phyloP scores from a whole-genome alignment of 2,888 invertebrate species.

The Meteorus colon region DNA sequence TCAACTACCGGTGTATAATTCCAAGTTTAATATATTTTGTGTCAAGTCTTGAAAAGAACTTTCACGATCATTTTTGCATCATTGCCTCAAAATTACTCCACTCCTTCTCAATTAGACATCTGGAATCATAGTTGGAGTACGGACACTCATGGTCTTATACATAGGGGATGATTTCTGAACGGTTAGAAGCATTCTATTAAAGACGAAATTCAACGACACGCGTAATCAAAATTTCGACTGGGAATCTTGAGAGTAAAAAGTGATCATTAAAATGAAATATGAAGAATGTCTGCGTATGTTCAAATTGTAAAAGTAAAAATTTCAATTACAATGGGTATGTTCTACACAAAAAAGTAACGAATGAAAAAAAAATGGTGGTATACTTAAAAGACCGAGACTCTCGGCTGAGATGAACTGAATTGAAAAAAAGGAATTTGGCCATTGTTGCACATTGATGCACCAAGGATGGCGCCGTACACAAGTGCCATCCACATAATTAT shows the following conservation, averaged over 20 bases:
- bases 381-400: constrained; percentile 24
- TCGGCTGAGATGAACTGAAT: constrained; percentile 20
- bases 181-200: neutral
- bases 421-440: constrained; percentile 50
- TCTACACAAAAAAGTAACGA: neutral
- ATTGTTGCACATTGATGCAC: constrained; percentile 56
- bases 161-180: neutral
- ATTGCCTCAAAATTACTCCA: constrained; percentile 1
- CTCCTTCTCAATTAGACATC: neutral
- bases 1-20: constrained; percentile 66
- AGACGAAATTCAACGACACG: too few relatives aligned
- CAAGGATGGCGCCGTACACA: constrained; percentile 58
- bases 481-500: constrained; percentile 55
- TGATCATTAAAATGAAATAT: neutral
- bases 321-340: constrained; percentile 3
- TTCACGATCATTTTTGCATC: neutral
- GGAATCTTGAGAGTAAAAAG: constrained; percentile 11
- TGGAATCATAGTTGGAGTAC: constrained; percentile 16
- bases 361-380: neutral
- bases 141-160: neutral
- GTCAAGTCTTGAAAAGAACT: constrained; percentile 65
- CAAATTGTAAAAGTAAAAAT: constrained; percentile 22
- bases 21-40: constrained; percentile 71
- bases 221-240: constrained; percentile 7
- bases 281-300: neutral